phyloP scores from a whole-genome alignment of 2,888 invertebrate genomes.

The Euzophera pinguis region DNA sequence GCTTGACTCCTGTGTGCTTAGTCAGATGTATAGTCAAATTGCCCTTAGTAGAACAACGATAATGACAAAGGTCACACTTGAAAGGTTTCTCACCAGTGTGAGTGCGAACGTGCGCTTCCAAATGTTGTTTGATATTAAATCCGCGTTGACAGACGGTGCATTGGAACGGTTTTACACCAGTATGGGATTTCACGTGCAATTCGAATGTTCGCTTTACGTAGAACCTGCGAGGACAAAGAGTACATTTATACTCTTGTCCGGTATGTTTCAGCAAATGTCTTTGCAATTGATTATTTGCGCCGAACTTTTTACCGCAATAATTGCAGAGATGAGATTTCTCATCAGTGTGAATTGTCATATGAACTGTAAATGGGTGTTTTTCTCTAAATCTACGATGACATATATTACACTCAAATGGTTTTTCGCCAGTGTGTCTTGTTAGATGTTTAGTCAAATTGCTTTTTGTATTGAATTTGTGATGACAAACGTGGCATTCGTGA shows the following conservation, averaged over 20 bases:
- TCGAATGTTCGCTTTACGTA: not conserved
- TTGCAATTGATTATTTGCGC: constrained; percentile 4
- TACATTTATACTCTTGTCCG: not conserved
- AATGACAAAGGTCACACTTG: constrained; percentile 2
- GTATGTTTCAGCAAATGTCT: constrained; percentile 1
- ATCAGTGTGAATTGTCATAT: constrained; percentile 1
- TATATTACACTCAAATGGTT: not conserved
- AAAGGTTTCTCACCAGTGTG: constrained; percentile 7
- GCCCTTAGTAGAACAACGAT: constrained; percentile 1
- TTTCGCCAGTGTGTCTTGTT: not conserved
- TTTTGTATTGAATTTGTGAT: constrained; percentile 5
- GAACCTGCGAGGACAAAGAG: not conserved
- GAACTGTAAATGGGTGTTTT: constrained; percentile 3
- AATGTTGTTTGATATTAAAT: constrained; percentile 7
- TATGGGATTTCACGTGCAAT: not conserved
- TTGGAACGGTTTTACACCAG: constrained; percentile 3
- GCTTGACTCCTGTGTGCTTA: constrained; percentile 9
- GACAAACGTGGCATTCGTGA: constrained; percentile 5
- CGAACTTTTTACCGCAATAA: not conserved
- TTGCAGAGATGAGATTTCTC: constrained; percentile 7
- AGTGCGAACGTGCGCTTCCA: not conserved
- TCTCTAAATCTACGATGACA: constrained; percentile 5
- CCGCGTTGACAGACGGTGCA: constrained; percentile 1
- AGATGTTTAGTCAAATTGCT: constrained; percentile 4
- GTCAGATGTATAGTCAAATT: constrained; percentile 5